phyloP scores from a whole-genome alignment of 2,113 vertebrate genomes.

The Brachionichthys hirsutus region DNA sequence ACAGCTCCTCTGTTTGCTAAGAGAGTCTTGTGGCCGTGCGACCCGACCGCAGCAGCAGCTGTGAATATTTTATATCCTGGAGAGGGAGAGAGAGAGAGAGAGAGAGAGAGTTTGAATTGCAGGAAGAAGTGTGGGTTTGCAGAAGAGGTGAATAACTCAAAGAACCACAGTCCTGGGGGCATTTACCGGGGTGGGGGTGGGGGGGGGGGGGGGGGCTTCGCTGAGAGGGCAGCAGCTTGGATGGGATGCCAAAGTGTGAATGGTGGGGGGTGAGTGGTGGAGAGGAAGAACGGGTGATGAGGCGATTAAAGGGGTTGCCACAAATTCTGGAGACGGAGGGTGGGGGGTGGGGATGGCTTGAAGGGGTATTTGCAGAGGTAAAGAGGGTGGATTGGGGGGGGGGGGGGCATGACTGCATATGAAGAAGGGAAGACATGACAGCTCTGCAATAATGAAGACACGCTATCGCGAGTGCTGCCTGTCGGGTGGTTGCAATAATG shows the following conservation, averaged over 20 bases:
- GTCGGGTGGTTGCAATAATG: too few species aligned
- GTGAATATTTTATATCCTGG: conserved; percentile 78
- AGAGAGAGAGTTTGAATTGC: conserved; percentile 36
- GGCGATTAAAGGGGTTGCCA: conserved; percentile 61
- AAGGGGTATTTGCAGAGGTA: conserved; percentile 54
- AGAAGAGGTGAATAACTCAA: conserved; percentile 60
- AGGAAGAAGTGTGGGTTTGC: conserved; percentile 49
- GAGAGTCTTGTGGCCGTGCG: conserved; percentile 75
- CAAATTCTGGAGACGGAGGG: conserved; percentile 42
- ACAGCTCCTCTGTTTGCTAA: conserved; percentile 77
- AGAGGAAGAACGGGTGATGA: conserved; percentile 60
- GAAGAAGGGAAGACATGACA: too few species aligned
- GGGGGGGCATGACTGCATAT: conserved; percentile 47
- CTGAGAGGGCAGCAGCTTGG: conserved; percentile 58
- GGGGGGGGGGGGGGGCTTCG: conserved; percentile 51
- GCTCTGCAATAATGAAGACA: too few species aligned
- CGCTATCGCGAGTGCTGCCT: too few species aligned
- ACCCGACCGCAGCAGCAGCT: conserved; percentile 81
- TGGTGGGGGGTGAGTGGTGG: conserved; percentile 36
- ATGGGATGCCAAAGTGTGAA: conserved; percentile 51
- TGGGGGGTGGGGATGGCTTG: conserved; percentile 31
- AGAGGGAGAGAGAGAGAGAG: conserved; percentile 43
- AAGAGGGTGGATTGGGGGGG: conserved; percentile 26
- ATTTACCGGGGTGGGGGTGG: conserved; percentile 37
- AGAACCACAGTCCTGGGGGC: conserved; percentile 67